Percentiles rank a stretch among this genome's conserved stretches.
These are phyloP conservation scores for Stenichneumon culpator DNA, from an alignment of 2,888 invertebrate genomes.

Conservation along the genomic window DNA sequence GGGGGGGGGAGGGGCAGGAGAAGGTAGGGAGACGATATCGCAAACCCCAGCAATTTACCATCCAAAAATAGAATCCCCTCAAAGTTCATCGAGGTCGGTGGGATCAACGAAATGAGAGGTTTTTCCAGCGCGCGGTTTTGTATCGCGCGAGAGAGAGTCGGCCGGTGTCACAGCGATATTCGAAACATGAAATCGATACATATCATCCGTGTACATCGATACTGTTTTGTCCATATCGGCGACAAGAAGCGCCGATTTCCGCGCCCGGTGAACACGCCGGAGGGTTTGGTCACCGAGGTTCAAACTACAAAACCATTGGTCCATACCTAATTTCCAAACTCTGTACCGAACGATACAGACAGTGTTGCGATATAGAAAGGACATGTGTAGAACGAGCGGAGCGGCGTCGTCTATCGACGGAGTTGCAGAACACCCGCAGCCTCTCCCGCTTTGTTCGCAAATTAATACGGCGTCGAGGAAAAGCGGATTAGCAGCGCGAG, in stretches of 20 bases:
- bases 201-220: slow-evolving; percentile 11
- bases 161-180: slow-evolving; percentile 30
- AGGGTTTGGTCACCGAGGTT: slow-evolving; percentile 25
- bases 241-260: slow-evolving; percentile 34
- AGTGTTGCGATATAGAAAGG: background rate
- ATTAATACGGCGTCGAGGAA: slow-evolving; percentile 73
- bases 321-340: slow-evolving; percentile 56
- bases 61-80: slow-evolving; percentile 18
- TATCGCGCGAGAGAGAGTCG: background rate
- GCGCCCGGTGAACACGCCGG: slow-evolving; percentile 13
- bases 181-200: slow-evolving; percentile 41
- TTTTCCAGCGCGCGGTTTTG: background rate
- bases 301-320: slow-evolving; percentile 44
- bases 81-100: background rate
- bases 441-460: slow-evolving; percentile 69
- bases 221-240: slow-evolving; percentile 17
- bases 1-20: too few species aligned
- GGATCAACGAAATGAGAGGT: background rate
- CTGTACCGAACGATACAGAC: slow-evolving; percentile 25
- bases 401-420: slow-evolving; percentile 56
- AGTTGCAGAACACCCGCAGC: slow-evolving; percentile 41
- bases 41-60: background rate
- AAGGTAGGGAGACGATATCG: background rate
- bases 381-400: slow-evolving; percentile 60
- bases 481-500: slow-evolving; percentile 71